Evolutionary conservation across 2,888 invertebrate species (phyloP), one percentile per base, ranked within the genome.

Genomic region (Laothoe populi): DNA sequence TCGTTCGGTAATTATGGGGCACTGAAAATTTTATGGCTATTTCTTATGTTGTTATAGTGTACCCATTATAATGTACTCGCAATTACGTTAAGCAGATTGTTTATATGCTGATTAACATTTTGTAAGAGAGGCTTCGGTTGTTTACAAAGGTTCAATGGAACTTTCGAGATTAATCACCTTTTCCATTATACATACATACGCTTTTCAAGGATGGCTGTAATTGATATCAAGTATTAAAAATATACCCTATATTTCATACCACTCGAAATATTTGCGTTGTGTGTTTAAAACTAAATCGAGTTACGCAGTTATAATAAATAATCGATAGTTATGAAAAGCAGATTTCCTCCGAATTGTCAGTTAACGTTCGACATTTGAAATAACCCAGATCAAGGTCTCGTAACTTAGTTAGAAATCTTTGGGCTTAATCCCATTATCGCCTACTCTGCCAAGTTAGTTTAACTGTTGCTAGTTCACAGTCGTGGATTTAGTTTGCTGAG

Each of bases 1-100:
- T 57, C 24, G 46, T 24, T 38, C 8, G 23, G 57, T 77, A 79
- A 79, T 77, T 70, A 74, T 68, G 67, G 70, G 66, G 59, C 61
- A 68, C 62, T 66, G 66, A 70, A 67, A 72, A 64, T 69, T 77
- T 76, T 72, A 78, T 70, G 66, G 68, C 58, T 63, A 57, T 62
- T 66, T 66, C 77, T 78, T 70, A 77, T 73, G 74, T 70, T 71
- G 76, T 74, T 72, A 69, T 64, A 70, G 66, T 67, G 21, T 58
- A 13, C 40, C 57, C 45, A 62, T 65, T 69, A 69, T 69, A 69
- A 65, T 40, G 57, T 24, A 58, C 58, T 58, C 58, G 42, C 40
- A n/a, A 35, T 53, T 53, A 53, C 26, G 31, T 49, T 53, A 31
- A 53, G 31, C 31, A 53, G 53, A 3, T 53, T 16, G 53, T 35